Percentiles rank a stretch among this genome's conserved stretches.
Evolutionary conservation across 2,888 invertebrate species (phyloP).

Genomic region (Chalcis sispes): DNA sequence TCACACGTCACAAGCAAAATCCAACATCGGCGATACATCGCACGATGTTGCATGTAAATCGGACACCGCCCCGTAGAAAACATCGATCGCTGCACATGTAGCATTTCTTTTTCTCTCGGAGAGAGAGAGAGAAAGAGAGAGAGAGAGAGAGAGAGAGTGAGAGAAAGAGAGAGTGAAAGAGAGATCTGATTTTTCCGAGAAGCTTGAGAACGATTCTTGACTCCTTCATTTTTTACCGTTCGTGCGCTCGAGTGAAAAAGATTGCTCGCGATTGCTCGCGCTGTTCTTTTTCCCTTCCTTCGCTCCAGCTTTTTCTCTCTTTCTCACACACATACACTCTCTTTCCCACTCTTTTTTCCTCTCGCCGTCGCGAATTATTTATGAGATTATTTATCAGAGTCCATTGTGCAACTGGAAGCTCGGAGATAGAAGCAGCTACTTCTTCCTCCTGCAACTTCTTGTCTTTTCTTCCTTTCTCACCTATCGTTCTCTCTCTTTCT

Average conservation of each 20-base stretch:
- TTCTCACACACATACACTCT: neutral
- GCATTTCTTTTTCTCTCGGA: too few species aligned
- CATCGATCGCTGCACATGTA: too few species aligned
- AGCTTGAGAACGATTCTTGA: neutral
- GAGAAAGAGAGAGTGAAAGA: too few species aligned
- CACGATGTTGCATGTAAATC: too few species aligned
- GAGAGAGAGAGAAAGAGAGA: too few species aligned
- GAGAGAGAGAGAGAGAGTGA: too few species aligned
- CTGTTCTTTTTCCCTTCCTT: neutral
- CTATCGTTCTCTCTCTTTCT: neutral
- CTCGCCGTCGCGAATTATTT: conserved; percentile 29
- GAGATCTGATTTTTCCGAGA: neutral
- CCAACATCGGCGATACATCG: too few species aligned
- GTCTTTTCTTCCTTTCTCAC: neutral
- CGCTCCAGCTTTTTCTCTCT: neutral
- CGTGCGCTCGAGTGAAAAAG: too few species aligned
- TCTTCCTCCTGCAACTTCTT: neutral
- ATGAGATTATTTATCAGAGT: conserved; percentile 52
- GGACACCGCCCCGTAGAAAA: too few species aligned
- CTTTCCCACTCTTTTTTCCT: neutral
- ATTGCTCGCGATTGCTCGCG: too few species aligned
- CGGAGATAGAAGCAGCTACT: conserved; percentile 12
- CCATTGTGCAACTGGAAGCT: conserved; percentile 26
- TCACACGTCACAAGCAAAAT: too few species aligned
- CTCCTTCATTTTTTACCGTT: conserved; percentile 13